Evolutionary conservation across 1,140 invertebrate genomes (phyloP).

Genomic region (Meteorus sp.): DNA sequence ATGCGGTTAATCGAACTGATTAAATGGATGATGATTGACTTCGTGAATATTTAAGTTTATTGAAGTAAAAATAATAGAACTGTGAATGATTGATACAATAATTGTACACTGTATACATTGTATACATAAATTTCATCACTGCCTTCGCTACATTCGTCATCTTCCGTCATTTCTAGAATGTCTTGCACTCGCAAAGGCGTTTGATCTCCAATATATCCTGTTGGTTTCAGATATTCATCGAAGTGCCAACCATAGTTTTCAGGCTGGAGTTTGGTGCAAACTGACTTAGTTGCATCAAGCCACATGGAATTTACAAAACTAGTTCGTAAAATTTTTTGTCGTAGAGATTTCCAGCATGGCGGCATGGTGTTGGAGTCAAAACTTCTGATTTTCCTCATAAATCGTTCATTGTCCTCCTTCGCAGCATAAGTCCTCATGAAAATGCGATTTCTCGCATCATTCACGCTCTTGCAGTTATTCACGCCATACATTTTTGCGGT

Average conservation of each 20-base stretch:
- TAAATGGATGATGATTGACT: too few species aligned
- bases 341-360: slow-evolving; percentile 18
- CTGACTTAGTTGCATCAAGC: slow-evolving; percentile 17
- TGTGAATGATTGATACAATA: too few species aligned
- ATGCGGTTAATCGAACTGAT: too few species aligned
- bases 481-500: slow-evolving; percentile 21
- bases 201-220: slow-evolving; percentile 11
- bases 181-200: slow-evolving; percentile 22
- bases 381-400: slow-evolving; percentile 23
- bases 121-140: too few species aligned
- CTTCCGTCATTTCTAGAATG: too few species aligned
- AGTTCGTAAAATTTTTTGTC: slow-evolving; percentile 28
- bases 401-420: slow-evolving; percentile 8
- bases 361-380: slow-evolving; percentile 24
- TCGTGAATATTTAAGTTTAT: too few species aligned
- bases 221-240: slow-evolving; percentile 11
- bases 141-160: too few species aligned
- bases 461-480: slow-evolving; percentile 16
- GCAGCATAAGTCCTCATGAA: slow-evolving; percentile 17
- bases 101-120: too few species aligned
- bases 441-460: slow-evolving; percentile 17
- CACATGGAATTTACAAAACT: slow-evolving; percentile 26
- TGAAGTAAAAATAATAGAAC: too few species aligned
- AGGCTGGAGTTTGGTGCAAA: neutral
- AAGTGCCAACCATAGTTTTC: slow-evolving; percentile 20